Conservation (phyloP, 1,140 invertebrate species). For the Apis cerana region DNA sequence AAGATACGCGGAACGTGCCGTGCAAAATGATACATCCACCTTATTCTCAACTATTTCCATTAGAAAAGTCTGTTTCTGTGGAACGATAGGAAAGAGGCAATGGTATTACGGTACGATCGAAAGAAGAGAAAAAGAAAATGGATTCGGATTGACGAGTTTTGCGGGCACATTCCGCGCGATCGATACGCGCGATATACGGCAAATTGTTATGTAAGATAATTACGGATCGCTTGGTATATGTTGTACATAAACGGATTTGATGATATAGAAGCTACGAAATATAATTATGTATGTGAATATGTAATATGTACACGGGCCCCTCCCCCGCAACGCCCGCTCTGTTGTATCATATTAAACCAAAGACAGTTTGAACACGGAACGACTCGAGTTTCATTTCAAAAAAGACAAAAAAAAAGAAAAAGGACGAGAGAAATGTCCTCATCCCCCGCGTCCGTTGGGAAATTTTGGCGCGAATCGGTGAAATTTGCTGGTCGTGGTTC, state of each 20-base stretch:
- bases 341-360: slow-evolving; percentile 79
- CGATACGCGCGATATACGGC: slow-evolving; percentile 22
- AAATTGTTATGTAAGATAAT: slow-evolving; percentile 52
- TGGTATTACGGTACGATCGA: not conserved
- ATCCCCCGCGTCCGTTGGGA: too few relatives aligned
- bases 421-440: not conserved
- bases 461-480: not conserved
- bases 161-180: not conserved
- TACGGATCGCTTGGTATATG: slow-evolving; percentile 54
- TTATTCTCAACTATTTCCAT: too few relatives aligned
- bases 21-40: not conserved
- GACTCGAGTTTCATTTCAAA: slow-evolving; percentile 30
- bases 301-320: slow-evolving; percentile 64
- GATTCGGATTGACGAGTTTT: not conserved
- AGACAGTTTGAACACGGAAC: slow-evolving; percentile 68
- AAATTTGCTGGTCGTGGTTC: not conserved
- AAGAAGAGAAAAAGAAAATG: not conserved
- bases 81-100: too few relatives aligned
- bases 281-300: slow-evolving; percentile 71
- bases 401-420: too few relatives aligned
- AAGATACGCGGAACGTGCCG: slow-evolving; percentile 10
- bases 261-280: slow-evolving; percentile 61
- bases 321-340: slow-evolving; percentile 58
- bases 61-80: too few relatives aligned
- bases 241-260: slow-evolving; percentile 65